Evolutionary conservation across 1,140 invertebrate species (phyloP), one percentile per base, ranked within the genome.

Genomic region (Achatina immaculata): DNA sequence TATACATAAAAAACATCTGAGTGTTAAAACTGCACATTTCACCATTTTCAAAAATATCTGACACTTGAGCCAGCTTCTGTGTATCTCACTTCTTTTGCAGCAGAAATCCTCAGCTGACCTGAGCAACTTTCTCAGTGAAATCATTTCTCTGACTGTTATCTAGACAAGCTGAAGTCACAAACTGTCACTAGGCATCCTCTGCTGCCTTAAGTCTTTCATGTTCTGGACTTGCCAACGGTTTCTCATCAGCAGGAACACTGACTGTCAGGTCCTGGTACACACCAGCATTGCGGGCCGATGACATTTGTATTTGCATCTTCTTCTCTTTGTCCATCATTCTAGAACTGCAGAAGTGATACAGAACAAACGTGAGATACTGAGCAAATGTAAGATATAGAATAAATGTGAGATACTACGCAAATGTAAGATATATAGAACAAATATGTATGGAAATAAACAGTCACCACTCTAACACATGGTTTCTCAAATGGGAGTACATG

Each of bases 281-380:
- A 43, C 83, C 81, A 51, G 81, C 81, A 76, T 82, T 84, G 36
- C 83, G 73, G 21, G 81, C 78, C 19, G 81, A 82, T 28, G 83
- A 78, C 80, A 84, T 79, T 65, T 82, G 81, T 38, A 81, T 82
- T 55, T 82, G 73, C 14, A 76, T 82, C 40, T 82, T 82, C 40
- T 81, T 81, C 76, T 82, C 81, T 21, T 78, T 77, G 68, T 82
- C 83, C 31, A 80, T 72, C 66, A 65, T 81, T 55, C 55, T 40
- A n/a, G 55, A 80, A 48, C 81, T 82, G 69, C 7, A 36, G 28
- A 36, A 43, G 45, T 16, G 16, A 42, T 16, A 73, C 7, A 48
- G 7, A 48, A 19, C 45, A 48, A 48, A 48, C 45, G 19, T 48
- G 45, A 48, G 19, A 19, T 11, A 48, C 51, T 11, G 21, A n/a